Conservation (phyloP, 2,888 invertebrate species). For the Drosophila longiperda region DNA sequence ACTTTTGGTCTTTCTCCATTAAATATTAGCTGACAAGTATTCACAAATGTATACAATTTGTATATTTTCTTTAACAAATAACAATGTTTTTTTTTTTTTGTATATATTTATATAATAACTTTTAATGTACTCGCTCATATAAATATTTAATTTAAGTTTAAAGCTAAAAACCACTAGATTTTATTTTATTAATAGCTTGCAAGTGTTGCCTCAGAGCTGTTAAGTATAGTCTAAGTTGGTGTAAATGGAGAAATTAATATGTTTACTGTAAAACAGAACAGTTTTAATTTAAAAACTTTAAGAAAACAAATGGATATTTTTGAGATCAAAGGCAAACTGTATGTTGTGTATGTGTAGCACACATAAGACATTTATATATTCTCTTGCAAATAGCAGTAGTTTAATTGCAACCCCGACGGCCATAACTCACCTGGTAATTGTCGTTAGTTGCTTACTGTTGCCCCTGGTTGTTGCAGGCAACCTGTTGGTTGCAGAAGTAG, state of each 20-base stretch:
- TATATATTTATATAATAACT: not conserved
- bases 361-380: not conserved
- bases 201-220: not conserved
- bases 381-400: constrained; percentile 7
- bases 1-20: not conserved
- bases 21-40: not conserved
- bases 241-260: constrained; percentile 3
- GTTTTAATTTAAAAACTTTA: not conserved
- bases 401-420: constrained; percentile 11
- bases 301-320: not conserved
- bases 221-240: not conserved
- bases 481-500: constrained; percentile 62
- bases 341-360: not conserved
- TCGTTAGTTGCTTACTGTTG: constrained; percentile 10
- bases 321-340: not conserved
- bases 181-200: constrained; percentile 6
- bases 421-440: constrained; percentile 41
- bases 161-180: constrained; percentile 20
- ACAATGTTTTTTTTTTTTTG: not conserved
- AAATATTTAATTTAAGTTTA: constrained; percentile 11
- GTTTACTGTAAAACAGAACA: not conserved
- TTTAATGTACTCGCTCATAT: not conserved
- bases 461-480: constrained; percentile 37
- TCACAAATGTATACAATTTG: not conserved
- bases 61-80: not conserved